These are phyloP conservation scores for Murina feae DNA, from an alignment of 2,113 vertebrate species.

Conservation along the genomic window DNA sequence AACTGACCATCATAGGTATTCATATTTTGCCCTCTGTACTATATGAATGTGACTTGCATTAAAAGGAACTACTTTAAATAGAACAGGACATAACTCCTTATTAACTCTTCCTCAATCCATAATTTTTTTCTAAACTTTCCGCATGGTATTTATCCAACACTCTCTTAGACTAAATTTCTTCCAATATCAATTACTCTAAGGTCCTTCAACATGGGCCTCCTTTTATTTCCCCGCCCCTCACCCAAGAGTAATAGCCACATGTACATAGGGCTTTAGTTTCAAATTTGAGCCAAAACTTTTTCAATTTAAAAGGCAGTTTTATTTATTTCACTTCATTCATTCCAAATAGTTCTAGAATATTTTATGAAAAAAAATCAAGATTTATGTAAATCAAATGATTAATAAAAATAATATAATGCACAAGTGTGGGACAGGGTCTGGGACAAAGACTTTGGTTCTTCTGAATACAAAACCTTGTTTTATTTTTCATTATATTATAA, in stretches of 20 bases:
- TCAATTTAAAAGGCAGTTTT: background rate
- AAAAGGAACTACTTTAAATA: background rate
- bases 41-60: background rate
- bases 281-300: background rate
- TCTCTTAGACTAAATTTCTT: background rate
- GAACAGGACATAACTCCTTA: background rate
- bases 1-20: background rate
- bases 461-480: background rate
- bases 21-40: background rate
- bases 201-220: background rate
- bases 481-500: background rate
- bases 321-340: background rate
- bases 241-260: rapidly evolving
- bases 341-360: background rate
- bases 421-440: background rate
- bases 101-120: background rate
- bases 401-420: background rate
- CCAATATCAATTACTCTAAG: background rate
- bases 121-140: background rate
- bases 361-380: background rate
- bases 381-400: background rate
- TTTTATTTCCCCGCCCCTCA: background rate
- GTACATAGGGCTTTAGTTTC: background rate
- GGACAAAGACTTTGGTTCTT: background rate
- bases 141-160: background rate